phyloP scores from a whole-genome alignment of 1,140 invertebrate species.

The Holcopasites calliopsidis region DNA sequence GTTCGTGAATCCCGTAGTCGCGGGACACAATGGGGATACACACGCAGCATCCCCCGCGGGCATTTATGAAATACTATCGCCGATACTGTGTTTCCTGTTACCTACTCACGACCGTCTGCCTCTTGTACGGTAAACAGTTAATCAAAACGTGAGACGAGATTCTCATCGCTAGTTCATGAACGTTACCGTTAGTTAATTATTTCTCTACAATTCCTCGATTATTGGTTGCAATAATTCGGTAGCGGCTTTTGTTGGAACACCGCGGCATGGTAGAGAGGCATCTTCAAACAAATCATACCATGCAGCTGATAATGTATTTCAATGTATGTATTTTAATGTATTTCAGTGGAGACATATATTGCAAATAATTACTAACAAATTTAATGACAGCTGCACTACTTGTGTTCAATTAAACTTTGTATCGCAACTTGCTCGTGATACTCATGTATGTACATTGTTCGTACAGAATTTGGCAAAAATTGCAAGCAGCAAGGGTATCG shows the following conservation, averaged over 20 bases:
- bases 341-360: too few species aligned
- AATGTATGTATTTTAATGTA: too few species aligned
- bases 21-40: slow-evolving; percentile 9
- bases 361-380: too few species aligned
- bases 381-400: too few species aligned
- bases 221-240: not conserved
- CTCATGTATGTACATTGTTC: too few species aligned
- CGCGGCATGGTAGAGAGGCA: too few species aligned
- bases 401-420: not conserved
- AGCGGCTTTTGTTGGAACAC: too few species aligned
- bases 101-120: not conserved
- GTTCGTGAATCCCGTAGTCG: slow-evolving; percentile 10
- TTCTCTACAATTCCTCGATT: not conserved
- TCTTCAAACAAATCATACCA: too few species aligned
- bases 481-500: not conserved
- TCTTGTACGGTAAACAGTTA: not conserved
- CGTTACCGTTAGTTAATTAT: slow-evolving; percentile 6
- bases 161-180: not conserved
- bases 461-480: not conserved
- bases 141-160: not conserved
- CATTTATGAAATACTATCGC: slow-evolving; percentile 4
- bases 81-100: not conserved
- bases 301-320: too few species aligned
- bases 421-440: too few species aligned
- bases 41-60: not conserved